These are phyloP conservation scores for Megaptera novaeangliae DNA, from an alignment of 2,113 vertebrate species.

Conservation along the genomic window DNA sequence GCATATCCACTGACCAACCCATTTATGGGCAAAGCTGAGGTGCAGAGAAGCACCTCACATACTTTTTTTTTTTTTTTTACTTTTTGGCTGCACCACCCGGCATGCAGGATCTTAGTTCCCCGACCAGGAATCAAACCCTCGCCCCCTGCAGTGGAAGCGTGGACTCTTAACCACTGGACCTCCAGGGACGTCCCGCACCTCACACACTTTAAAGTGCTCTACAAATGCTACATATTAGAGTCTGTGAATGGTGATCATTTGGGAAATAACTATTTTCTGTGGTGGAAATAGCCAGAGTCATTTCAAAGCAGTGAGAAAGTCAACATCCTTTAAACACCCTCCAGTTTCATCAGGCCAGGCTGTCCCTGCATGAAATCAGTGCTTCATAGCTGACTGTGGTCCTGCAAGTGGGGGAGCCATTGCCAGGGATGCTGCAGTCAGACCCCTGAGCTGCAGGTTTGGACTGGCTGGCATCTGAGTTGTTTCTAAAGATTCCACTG, in stretches of 20 bases:
- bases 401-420: accelerated
- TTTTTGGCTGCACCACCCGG: too few relatives aligned
- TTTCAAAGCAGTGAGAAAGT: not conserved
- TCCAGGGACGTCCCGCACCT: too few relatives aligned
- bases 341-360: not conserved
- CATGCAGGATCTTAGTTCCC: too few relatives aligned
- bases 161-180: too few relatives aligned
- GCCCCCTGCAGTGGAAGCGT: too few relatives aligned
- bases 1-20: accelerated
- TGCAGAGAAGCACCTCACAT: not conserved
- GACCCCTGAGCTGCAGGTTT: not conserved
- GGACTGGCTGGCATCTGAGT: not conserved
- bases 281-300: not conserved
- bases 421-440: accelerated
- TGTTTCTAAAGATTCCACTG: not conserved
- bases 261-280: not conserved
- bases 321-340: not conserved
- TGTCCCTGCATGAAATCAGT: not conserved
- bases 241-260: not conserved
- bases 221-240: not conserved
- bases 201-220: not conserved
- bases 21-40: too few relatives aligned
- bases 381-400: accelerated
- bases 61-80: too few relatives aligned
- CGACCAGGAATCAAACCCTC: too few relatives aligned